Evolutionary conservation across 2,888 invertebrate genomes (phyloP), one percentile per base, ranked within the genome.

Genomic region (Thalpophila matura): DNA sequence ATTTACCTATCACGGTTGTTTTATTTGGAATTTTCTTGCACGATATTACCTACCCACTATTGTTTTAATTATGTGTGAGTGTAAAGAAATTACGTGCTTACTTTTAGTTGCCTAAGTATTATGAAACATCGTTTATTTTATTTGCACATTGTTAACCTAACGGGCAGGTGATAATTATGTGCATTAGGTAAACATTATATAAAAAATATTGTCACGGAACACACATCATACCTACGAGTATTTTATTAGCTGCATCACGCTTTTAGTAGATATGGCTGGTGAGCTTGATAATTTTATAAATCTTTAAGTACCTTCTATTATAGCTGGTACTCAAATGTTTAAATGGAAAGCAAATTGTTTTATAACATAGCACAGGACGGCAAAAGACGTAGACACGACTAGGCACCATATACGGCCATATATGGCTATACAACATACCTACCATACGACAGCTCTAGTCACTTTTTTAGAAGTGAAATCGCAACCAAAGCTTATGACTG

Each of bases 391-490:
- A 42, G 29, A 22, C 10, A 9, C 9, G 12, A 26, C 49, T 37
- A 33, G 16, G 27, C 14, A 20, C n/a, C 6, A 43, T 35, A 40
- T 12, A 6, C 26, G 9, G 6, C 18, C 14, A 16, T 31, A 26
- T 6, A 45, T 4, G 24, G 37, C 22, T 2, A 3, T 40, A 47
- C 40, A 27, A n/a, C 46, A 57, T 47, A 33, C 14, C 12, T n/a
- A n/a, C n/a, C 14, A 31, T 46, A 40, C n/a, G 26, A 18, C 9
- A 24, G 37, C 12, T 35, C 31, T 20, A 20, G 12, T 20, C 31
- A n/a, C 33, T 54, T 38, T 20, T 40, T 38, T 47, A 47, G 20
- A 42, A 60, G 70, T 51, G 50, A 60, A 67, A 67, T 42, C 54
- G 31, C 24, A 9, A 14, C 12, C 3, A 31, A 27, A 53, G 33